phyloP scores from a whole-genome alignment of 1,140 invertebrate species.

The Conus ventricosus region DNA sequence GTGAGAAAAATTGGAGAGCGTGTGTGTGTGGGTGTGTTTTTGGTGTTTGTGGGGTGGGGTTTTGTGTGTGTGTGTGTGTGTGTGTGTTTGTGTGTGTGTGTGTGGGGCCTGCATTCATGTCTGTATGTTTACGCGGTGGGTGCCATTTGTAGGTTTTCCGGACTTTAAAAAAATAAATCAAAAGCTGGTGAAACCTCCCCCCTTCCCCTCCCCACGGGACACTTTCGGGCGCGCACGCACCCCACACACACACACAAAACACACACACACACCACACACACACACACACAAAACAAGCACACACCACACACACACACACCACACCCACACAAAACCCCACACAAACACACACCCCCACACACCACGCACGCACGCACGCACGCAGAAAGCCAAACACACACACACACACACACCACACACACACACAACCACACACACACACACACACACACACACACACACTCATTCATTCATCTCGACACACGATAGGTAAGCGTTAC shows the following conservation, averaged over 20 bases:
- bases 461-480: too few relatives aligned
- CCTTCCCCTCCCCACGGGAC: not conserved
- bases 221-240: not conserved
- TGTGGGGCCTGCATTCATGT: not conserved
- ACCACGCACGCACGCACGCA: too few relatives aligned
- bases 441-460: not conserved
- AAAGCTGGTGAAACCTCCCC: not conserved
- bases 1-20: not conserved
- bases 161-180: too few relatives aligned
- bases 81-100: not conserved
- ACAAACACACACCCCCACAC: too few relatives aligned
- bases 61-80: not conserved
- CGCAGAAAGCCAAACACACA: too few relatives aligned
- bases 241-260: too few relatives aligned
- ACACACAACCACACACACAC: not conserved
- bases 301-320: too few relatives aligned
- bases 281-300: constrained; percentile 1
- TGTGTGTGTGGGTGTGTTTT: not conserved
- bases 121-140: not conserved
- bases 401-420: not conserved
- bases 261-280: not conserved
- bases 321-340: too few relatives aligned
- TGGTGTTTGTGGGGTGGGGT: not conserved
- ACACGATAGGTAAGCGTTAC: not conserved
- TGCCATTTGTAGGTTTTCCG: not conserved